phyloP scores from a whole-genome alignment of 2,113 vertebrate species.

The Peromyscus leucopus region DNA sequence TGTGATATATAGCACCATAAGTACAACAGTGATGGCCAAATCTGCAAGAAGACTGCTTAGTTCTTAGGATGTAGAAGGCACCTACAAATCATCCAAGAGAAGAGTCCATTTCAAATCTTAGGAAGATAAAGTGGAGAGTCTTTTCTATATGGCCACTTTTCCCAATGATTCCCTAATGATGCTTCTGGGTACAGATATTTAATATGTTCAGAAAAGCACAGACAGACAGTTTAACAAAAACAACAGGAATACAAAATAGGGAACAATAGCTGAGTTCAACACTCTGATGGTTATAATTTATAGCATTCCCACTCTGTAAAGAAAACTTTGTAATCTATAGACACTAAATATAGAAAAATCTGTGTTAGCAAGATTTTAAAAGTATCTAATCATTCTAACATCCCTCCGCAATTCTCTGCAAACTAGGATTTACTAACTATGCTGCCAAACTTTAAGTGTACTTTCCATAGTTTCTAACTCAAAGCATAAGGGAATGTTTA shows the following conservation, averaged over 20 bases:
- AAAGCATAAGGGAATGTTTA: constrained; percentile 31
- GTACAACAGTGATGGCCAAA: background rate
- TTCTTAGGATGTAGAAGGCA: background rate
- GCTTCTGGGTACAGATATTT: background rate
- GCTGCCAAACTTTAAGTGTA: background rate
- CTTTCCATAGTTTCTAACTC: background rate
- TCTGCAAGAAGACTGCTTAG: background rate
- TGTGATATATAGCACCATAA: background rate
- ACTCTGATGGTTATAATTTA: constrained; percentile 35
- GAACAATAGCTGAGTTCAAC: constrained; percentile 6
- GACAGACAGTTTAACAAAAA: constrained; percentile 24
- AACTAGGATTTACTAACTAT: constrained; percentile 14
- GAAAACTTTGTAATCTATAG: constrained; percentile 5
- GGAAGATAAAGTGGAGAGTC: background rate
- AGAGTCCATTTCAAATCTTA: background rate
- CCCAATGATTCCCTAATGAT: background rate
- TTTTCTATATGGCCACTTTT: background rate
- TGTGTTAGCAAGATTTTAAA: background rate
- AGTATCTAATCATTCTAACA: background rate
- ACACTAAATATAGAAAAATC: constrained; percentile 1
- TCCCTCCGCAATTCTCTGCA: background rate
- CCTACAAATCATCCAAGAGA: background rate
- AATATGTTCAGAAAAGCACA: background rate
- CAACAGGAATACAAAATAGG: constrained; percentile 6
- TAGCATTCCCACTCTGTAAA: background rate